Base-by-base conservation (phyloP, 2,113 vertebrate genomes). In the Microcebus ravelobensis region DNA sequence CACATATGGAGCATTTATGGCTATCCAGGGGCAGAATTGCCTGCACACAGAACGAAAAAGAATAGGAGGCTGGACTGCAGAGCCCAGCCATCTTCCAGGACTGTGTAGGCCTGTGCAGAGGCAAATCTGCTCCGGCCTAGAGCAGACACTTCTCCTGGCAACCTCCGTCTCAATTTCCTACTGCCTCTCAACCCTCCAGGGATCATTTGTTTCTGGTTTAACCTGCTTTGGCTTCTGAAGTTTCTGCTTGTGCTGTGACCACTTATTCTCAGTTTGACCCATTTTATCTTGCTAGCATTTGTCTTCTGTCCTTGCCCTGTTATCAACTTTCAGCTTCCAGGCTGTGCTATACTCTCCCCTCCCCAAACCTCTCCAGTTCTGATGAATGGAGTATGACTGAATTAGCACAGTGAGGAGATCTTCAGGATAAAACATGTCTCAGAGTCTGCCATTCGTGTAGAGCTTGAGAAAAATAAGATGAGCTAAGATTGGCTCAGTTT, bases 71-170 rank as follows among this genome's bases (percentile, higher is more conserved):
- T 29, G 42, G 48, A 55, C 11, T 42, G 29, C 21, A 88, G 27
- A 59, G 20, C 2, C 13, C 55, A 86, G 2, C 4, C 42, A 39
- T 20, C 25, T 29, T 2, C 59, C 25, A 84, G 34, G 8, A 34
- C 45, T 8, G 29, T 0, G 1, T 1, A 5, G 36, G 21, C 8
- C 13, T 87, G 0, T 0, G 17, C 12, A 65, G 12, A n/a, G 5
- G 15, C 2, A 2, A 0, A 3, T 8, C 25, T 6, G 3, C 8
- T 68, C 79, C 34, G 27, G 1, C 76, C 70, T 23, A 36, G 36
- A 34, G 2, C 4, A 13, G 34, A 31, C 2, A 1, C 15, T 36
- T 83, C 21, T 3, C 20, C 55, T 14, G 29, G 25, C 34, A 61
- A 61, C 61, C 12, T 70, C 17, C 31, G 0, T 65, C 27, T 39